Percentiles rank a stretch among this genome's conserved stretches.
phyloP scores from a whole-genome alignment of 2,113 vertebrate genomes.

The Microcebus griseorufus region DNA sequence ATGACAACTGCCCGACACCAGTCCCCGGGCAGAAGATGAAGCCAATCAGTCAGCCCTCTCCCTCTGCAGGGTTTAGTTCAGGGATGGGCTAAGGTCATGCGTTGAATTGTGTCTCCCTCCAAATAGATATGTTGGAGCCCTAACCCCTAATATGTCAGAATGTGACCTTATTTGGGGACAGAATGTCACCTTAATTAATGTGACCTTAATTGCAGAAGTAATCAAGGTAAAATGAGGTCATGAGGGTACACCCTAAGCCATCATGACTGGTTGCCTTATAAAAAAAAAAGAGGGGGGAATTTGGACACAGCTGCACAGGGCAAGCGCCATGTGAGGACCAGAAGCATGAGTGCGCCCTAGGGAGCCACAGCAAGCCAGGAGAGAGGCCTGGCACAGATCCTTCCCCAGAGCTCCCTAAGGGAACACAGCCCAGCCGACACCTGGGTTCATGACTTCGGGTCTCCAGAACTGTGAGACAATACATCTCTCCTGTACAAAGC shows the following conservation, averaged over 20 bases:
- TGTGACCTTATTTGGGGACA: not conserved
- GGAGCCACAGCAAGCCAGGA: not conserved
- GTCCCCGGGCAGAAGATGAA: too few species aligned
- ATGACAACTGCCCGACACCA: not conserved
- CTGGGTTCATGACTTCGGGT: not conserved
- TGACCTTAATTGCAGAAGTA: not conserved
- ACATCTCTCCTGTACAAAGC: not conserved
- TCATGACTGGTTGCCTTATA: not conserved
- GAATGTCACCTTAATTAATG: not conserved
- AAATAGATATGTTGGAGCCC: not conserved
- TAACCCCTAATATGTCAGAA: not conserved
- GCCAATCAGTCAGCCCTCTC: not conserved
- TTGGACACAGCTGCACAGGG: not conserved
- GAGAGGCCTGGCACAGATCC: not conserved
- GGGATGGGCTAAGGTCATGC: not conserved
- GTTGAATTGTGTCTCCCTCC: not conserved
- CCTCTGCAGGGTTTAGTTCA: not conserved
- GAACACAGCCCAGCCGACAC: rapidly evolving
- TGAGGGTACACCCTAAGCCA: not conserved
- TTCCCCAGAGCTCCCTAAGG: too few species aligned
- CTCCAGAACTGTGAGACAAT: not conserved
- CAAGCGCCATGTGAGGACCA: not conserved
- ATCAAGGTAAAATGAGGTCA: not conserved
- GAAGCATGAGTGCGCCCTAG: not conserved
- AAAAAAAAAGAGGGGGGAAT: not conserved